Evolutionary conservation across 2,888 invertebrate genomes (phyloP), one percentile per base, ranked within the genome.

Genomic region (Aphodius sticticus): DNA sequence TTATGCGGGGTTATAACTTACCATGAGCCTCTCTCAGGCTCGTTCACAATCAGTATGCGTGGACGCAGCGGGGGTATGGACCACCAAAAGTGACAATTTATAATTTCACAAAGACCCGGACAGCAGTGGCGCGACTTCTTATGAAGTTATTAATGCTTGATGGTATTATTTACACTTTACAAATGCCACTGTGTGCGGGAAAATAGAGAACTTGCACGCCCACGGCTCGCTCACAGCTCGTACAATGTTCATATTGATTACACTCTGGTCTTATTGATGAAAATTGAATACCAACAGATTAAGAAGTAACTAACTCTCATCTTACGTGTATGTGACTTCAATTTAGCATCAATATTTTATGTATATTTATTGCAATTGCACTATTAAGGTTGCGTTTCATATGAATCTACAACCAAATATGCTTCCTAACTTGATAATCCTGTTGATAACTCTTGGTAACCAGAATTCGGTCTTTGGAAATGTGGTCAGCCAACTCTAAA

Each of bases 81-180:
- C 85, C 85, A 85, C 85, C 85, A 81, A 84, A 85, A 85, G 85
- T 85, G 85, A 85, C 85, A 85, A 85, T 85, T 85, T 85, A 85
- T 85, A 85, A 85, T 85, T 85, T 85, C 83, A 84, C 82, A 84
- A 84, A 82, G 82, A 53, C 9, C 74, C 74, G 36, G 36, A 71
- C 84, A 81, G 84, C 84, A 83, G 83, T 83, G 81, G 83, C 81
- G 82, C 80, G 82, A 81, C 82, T 80, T 81, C 83, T 82, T 85
- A 84, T 85, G 81, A 84, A 85, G 84, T 84, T 85, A 85, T 84
- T 85, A 85, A 84, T 85, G 84, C 83, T 83, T 84, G 85, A 84
- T 83, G 82, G 83, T 83, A 83, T 85, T 85, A 85, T 85, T 85
- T 85, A 84, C 84, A 81, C 83, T 82, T 84, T 83, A 85, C 83